Conservation (phyloP, 2,113 vertebrate genomes). For the Lathamus discolor region DNA sequence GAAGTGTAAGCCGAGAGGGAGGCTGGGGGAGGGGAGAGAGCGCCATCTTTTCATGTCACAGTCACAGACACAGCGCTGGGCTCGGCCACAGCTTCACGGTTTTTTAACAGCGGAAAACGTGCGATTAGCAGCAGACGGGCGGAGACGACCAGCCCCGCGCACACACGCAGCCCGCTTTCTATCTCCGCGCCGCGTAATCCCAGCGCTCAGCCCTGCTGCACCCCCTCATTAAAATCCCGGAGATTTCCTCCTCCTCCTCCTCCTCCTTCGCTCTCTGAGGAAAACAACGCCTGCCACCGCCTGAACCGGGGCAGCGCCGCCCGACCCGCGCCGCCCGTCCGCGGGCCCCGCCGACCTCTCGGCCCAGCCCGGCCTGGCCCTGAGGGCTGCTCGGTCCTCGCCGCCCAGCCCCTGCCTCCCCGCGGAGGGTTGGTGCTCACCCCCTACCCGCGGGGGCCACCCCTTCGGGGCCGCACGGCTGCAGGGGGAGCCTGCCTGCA, state of each 20-base stretch:
- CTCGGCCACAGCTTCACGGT: constrained; percentile 70
- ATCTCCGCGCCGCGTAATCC: constrained; percentile 42
- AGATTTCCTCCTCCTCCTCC: constrained; percentile 62
- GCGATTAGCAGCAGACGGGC: constrained; percentile 77
- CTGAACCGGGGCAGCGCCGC: constrained; percentile 44
- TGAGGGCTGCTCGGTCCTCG: background rate
- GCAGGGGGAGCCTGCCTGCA: background rate
- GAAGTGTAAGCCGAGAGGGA: constrained; percentile 73
- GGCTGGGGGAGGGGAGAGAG: constrained; percentile 72
- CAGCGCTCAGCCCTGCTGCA: constrained; percentile 39
- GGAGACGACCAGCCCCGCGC: constrained; percentile 56
- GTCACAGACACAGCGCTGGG: constrained; percentile 69
- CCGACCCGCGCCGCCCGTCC: constrained; percentile 46
- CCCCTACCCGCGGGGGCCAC: background rate
- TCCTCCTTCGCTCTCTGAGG: constrained; percentile 41
- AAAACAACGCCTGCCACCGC: constrained; percentile 74
- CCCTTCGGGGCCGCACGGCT: background rate
- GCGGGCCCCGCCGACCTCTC: constrained; percentile 54
- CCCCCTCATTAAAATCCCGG: constrained; percentile 67
- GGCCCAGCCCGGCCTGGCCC: background rate
- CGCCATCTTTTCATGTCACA: constrained; percentile 83
- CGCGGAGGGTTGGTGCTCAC: background rate
- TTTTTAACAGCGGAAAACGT: constrained; percentile 74
- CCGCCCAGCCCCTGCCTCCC: background rate
- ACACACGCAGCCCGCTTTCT: constrained; percentile 67